phyloP scores from a whole-genome alignment of 2,113 vertebrate species.

The Bubo bubo region DNA sequence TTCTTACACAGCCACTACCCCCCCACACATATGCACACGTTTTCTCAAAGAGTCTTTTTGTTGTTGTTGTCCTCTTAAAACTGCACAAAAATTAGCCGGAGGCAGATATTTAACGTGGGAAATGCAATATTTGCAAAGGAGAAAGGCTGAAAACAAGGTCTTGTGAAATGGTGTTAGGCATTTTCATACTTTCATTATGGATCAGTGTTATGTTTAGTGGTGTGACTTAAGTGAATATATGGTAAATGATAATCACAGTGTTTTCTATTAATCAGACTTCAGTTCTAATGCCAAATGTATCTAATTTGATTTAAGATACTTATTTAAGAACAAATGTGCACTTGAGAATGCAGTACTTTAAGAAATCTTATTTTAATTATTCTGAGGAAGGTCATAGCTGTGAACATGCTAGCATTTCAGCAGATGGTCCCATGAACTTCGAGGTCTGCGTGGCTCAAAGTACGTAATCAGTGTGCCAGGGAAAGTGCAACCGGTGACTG shows the following conservation, averaged over 20 bases:
- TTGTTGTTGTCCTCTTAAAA: background rate
- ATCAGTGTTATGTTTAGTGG: background rate
- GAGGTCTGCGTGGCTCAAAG: background rate
- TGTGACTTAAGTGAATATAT: background rate
- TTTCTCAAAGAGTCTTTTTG: background rate
- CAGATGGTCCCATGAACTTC: background rate
- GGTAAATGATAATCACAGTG: background rate
- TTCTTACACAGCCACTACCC: background rate
- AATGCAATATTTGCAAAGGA: background rate
- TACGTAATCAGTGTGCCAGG: background rate
- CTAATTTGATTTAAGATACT: background rate
- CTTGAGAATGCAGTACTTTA: background rate
- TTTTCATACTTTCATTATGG: background rate
- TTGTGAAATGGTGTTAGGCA: background rate
- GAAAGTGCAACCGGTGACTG: background rate
- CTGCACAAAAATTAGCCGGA: background rate
- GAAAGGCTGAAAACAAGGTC: background rate
- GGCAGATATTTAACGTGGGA: background rate
- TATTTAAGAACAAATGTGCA: background rate
- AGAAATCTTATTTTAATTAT: background rate
- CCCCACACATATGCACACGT: accelerated
- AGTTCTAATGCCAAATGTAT: background rate
- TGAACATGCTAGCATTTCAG: background rate
- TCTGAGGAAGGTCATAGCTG: background rate
- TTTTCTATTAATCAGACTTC: background rate